Evolutionary conservation across 2,888 invertebrate genomes (phyloP).

Genomic region (Strigamia transsilvanica): DNA sequence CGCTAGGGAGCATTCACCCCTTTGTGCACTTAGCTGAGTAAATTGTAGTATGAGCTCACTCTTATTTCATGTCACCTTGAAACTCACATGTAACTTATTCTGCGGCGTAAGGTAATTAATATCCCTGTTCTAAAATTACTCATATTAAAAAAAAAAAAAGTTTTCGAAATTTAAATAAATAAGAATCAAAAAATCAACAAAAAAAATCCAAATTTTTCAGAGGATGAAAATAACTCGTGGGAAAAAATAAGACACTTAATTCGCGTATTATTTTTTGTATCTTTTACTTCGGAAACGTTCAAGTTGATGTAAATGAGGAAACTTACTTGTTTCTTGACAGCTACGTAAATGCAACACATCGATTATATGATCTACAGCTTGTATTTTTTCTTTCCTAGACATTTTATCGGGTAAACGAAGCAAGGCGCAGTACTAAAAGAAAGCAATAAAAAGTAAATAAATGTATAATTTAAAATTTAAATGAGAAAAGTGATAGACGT

Average conservation of each 20-base stretch:
- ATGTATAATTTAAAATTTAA: constrained; percentile 9
- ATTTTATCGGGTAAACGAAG: constrained; percentile 75
- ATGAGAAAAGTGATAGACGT: background rate
- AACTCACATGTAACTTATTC: background rate
- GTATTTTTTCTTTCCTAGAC: constrained; percentile 76
- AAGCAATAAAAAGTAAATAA: constrained; percentile 53
- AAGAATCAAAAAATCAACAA: background rate
- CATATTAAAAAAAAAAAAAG: background rate
- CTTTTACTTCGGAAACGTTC: no score
- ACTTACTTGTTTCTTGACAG: constrained; percentile 78
- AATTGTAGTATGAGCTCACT: constrained; percentile 40
- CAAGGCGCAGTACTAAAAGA: constrained; percentile 70
- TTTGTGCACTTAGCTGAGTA: constrained; percentile 33
- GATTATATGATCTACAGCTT: constrained; percentile 79
- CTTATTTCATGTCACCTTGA: constrained; percentile 42
- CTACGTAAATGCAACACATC: constrained; percentile 76
- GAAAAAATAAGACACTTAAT: background rate
- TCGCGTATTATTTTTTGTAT: background rate
- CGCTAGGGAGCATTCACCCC: constrained; percentile 1
- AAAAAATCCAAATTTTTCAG: constrained; percentile 15
- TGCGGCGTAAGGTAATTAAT: background rate
- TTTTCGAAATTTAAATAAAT: background rate
- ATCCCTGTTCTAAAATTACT: background rate
- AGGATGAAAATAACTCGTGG: background rate
- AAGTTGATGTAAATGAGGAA: background rate